Base-by-base conservation (phyloP, 2,888 invertebrate species). In the Agrypnus murinus region DNA sequence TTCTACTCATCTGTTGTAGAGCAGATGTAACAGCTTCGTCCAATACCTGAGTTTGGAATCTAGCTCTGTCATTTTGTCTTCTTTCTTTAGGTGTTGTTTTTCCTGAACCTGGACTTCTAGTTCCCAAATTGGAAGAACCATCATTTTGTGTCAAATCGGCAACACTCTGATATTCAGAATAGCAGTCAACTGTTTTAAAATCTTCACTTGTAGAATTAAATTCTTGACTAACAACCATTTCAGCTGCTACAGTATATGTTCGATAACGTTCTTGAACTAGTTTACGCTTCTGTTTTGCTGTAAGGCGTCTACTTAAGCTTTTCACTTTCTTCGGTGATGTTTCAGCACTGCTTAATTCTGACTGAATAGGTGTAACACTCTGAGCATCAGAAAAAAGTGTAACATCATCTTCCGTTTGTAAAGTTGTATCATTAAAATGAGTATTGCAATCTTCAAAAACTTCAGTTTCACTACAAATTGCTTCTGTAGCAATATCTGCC, bases 201-300 rank as follows among this genome's bases (percentile, higher is more conserved):
- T 81, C 79, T 19, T 78, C 81, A 0, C 76, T 75, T 14, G 64
- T 59, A 7, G 78, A 77, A 38, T 77, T 80, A n/a, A 77, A 77
- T 62, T 86, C 86, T 70, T 86, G 85, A 53, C 85, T 84, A 77
- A 86, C 86, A 1, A 88, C 86, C 80, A 91, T 85, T 69, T 88
- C 89, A 0, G 89, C 91, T 0, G 90, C 91, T 43, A 95, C 93
- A 0, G 94, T 95, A 81, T 95, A 95, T 0, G 95, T 95, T 82
- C 92, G 93, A 81, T 92, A 95, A 71, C 95, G 89, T 78, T 95
- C 94, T 81, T 93, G 93, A 1, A 92, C 90, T 38, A 92, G 84
- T 75, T 90, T 90, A 43, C 95, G 87, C 79, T 92, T 92, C 81
- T 95, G 94, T 83, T 93, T 95, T 0, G 94, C 93, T 0, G 94